Percentiles rank a stretch among this genome's conserved stretches.
phyloP scores from a whole-genome alignment of 2,797 vertebrate species.

The Poliocrania exsul region DNA sequence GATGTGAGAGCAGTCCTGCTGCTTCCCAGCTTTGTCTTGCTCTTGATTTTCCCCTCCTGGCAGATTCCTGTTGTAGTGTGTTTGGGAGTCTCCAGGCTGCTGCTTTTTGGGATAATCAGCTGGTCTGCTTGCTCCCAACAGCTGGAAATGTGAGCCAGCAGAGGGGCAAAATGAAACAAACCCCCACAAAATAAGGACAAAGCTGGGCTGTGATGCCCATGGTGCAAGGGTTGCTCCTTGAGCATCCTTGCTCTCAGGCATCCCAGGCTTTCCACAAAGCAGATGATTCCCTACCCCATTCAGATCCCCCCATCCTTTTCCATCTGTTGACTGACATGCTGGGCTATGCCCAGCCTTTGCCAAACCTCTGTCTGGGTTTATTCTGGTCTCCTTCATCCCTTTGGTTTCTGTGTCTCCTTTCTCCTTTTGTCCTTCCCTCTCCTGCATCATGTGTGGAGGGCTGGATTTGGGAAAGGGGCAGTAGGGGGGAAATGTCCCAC shows the following conservation, averaged over 20 bases:
- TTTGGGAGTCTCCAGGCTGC: not conserved
- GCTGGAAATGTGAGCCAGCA: not conserved
- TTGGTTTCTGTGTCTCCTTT: not conserved
- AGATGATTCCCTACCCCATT: accelerated
- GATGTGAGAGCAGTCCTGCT: not conserved
- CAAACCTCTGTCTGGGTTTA: not conserved
- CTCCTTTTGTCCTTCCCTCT: not conserved
- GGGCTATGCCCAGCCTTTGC: not conserved
- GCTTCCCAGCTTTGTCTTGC: not conserved
- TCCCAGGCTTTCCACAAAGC: not conserved
- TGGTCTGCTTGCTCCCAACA: not conserved
- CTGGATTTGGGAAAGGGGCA: not conserved
- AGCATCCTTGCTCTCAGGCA: not conserved
- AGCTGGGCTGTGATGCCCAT: not conserved
- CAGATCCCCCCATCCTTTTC: not conserved
- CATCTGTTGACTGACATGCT: accelerated
- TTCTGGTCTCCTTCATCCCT: not conserved
- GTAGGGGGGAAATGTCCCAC: not conserved
- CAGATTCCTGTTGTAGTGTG: not conserved
- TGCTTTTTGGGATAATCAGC: accelerated
- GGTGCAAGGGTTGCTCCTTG: not conserved
- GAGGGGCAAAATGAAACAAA: not conserved
- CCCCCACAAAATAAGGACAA: not conserved
- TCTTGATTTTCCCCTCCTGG: not conserved
- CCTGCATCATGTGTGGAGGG: not conserved